Evolutionary conservation across 2,888 invertebrate genomes (phyloP), one percentile per base, ranked within the genome.

Genomic region (Sinhomidia bicolor): DNA sequence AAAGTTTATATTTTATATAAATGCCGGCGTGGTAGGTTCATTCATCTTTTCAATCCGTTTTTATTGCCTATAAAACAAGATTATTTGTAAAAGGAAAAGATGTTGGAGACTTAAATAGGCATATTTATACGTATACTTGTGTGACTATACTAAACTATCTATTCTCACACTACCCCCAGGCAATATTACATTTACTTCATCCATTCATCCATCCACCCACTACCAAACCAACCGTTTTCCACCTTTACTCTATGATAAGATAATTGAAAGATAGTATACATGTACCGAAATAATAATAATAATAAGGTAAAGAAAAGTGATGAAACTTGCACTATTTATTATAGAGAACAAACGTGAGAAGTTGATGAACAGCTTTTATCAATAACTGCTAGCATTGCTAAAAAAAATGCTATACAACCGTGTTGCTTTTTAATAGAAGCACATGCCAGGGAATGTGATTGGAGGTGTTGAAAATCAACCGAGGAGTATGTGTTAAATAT

Each of bases 141-240:
- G 60, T 60, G 10, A 2, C 12, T 17, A n/a, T 14, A 65, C 36
- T 41, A 80, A 44, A 78, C 41, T 36, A 60, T 60, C 62, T 36
- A 17, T 57, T 83, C 83, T 74, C 74, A 76, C 76, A 62, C 62
- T 62, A 76, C 84, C 76, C 83, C 74, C 71, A 83, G 57, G 76
- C 84, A 60, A 62, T 76, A 74, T n/a, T 68, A 68, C 32, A 54
- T 54, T 47, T 41, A 36, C 41, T 32, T n/a, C 41, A 82, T 32
- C 44, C 80, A 81, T 82, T 20, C 60, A 83, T 44, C 51, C 82
- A 82, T 81, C 81, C 81, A 62, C 47, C 82, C 82, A 82, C 36
- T 26, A 82, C 68, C 68, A 54, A 36, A 82, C 68, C 68, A 54
- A 36, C 68, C 62, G 81, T 65, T 36, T 36, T 47, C 60, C 79